Evolutionary conservation across 1,140 invertebrate species (phyloP).

Genomic region (Octopus sinensis): DNA sequence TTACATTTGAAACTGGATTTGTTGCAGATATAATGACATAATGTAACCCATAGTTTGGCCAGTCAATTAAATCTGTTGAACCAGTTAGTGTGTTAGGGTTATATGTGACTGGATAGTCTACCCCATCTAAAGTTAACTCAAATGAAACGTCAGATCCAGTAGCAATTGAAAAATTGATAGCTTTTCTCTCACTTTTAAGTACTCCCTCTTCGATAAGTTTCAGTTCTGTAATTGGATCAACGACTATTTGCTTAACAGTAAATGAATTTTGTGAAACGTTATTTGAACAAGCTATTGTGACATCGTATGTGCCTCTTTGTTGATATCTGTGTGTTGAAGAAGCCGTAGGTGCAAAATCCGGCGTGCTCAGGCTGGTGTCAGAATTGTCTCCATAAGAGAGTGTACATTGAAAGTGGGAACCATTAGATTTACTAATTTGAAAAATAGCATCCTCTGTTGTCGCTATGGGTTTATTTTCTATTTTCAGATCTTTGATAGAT

Average conservation of each 20-base stretch:
- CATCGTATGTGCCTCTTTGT: slow-evolving; percentile 19
- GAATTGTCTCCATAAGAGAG: slow-evolving; percentile 33
- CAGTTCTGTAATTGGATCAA: slow-evolving; percentile 32
- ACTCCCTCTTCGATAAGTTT: slow-evolving; percentile 27
- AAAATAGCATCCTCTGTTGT: slow-evolving; percentile 15
- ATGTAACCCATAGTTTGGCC: not conserved
- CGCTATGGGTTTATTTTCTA: slow-evolving; percentile 13
- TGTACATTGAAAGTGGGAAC: slow-evolving; percentile 35
- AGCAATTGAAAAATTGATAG: slow-evolving; percentile 26
- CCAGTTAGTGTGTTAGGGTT: slow-evolving; percentile 9
- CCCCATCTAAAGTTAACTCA: slow-evolving; percentile 27
- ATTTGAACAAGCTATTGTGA: slow-evolving; percentile 35
- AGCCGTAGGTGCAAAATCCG: slow-evolving; percentile 16
- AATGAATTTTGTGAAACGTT: slow-evolving; percentile 21
- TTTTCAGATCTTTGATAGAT: slow-evolving; percentile 22
- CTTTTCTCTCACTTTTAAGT: slow-evolving; percentile 13
- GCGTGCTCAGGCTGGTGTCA: slow-evolving; percentile 6
- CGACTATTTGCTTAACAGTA: slow-evolving; percentile 16
- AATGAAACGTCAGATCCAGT: slow-evolving; percentile 26
- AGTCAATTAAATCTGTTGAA: not conserved
- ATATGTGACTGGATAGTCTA: not conserved
- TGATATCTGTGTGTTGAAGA: slow-evolving; percentile 22
- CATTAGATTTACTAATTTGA: slow-evolving; percentile 27
- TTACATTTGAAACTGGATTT: slow-evolving; percentile 30
- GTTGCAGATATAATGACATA: slow-evolving; percentile 22